Base-by-base conservation (phyloP, 1,140 invertebrate genomes). In the Episyrphus balteatus region DNA sequence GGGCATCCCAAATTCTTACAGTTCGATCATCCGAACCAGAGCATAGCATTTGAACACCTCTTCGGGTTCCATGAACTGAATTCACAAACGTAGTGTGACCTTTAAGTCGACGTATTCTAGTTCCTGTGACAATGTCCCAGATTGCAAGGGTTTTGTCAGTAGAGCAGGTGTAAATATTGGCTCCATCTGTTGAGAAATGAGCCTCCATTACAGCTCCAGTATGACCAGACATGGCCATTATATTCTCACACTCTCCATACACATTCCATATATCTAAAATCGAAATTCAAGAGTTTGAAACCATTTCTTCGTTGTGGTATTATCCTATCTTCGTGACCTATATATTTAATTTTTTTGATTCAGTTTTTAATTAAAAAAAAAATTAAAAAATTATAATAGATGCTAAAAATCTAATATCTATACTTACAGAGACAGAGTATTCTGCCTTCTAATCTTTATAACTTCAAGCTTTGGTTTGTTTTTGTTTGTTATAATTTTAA, bases 161-260 rank as follows among this genome's bases (percentile, higher is more conserved):
- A 32, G 91, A 88, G 46, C 88, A 87, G 9, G 91, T 90, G 62
- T 90, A 92, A n/a, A 98, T 71, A 48, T 83, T 79, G 15, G 82
- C 81, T 19, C 93, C 92, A 72, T 98, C 95, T 1, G 90, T 84
- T n/a, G 85, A 92, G 63, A 97, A 98, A 56, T 93, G 87, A 1
- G 98, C 69, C 70, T 99, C 94, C 79, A 95, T 88, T 6, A 99
- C 78, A 11, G 94, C 92, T n/a, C 96, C 96, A 14, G 84, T 90
- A 68, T 99, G 97, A 0, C 93, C 93, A 42, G 82, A 80, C 76
- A 99, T 79, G 9, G 86, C 80, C 54, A 88, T 88, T 52, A 96
- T 83, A 70, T 98, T 99, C 59, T 99, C 93, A 75, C 95, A 99
- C 63, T 99, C 93, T 5, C 91, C 95, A 70, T 94, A 96, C 3